Evolutionary conservation across 1,140 invertebrate genomes (phyloP), one percentile per base, ranked within the genome.

Genomic region (Nasonia longicornis): DNA sequence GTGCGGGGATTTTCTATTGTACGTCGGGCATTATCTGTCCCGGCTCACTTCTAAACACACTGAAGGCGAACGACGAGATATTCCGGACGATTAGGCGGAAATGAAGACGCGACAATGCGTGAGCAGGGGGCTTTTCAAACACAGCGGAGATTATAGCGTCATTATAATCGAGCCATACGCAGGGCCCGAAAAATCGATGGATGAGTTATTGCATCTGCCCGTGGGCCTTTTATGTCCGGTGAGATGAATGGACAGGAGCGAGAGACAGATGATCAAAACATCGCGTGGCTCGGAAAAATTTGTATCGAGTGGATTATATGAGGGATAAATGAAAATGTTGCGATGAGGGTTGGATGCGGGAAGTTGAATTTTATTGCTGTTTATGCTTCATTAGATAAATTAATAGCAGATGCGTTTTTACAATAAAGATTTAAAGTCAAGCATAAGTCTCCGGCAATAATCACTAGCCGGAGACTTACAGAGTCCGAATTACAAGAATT

Each of bases 151-250:
- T 80, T 80, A 80, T 16, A 31, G 20, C 3, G 26, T 80, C 71
- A 66, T 80, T 80, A 67, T 11, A 66, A 26, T 66, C 26, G 52
- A 75, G 52, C 16, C 48, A 20, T 42, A n/a, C 58, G 31, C 4
- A 2, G 71, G 71, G n/a, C 20, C 3, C 2, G 58, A 64, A 79
- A 74, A 75, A 58, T 63, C 20, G 26, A 70, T 42, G 20, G 72
- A 58, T 64, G 67, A 77, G 71, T 76, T 81, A 77, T 77, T 45
- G 67, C 74, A 77, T 81, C 80, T 81, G 80, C 67, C 20, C 78
- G 58, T 10, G n/a, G 12, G 29, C 16, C 72, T 70, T 69, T 80
- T 70, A 52, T 74, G 11, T 16, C 22, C 29, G 31, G 52, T 20
- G 22, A 42, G 63, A 45, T 69, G 38, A 45, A 31, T 48, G 12